Evolutionary conservation across 1,140 invertebrate genomes (phyloP), one percentile per base, ranked within the genome.

Genomic region (Scylla paramamosain): DNA sequence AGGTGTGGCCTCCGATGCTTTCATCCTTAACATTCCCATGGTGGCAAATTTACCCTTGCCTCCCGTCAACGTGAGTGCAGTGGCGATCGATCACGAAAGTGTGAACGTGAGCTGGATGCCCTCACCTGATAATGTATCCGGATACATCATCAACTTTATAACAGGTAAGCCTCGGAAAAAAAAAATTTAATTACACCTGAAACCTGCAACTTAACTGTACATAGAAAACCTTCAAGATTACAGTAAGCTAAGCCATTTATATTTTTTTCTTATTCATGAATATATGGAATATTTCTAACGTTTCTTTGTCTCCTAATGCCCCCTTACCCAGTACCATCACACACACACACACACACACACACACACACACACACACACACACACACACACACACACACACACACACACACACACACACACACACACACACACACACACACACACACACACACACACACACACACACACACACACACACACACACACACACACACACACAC

Each of bases 1-100:
- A 10, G 94, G 94, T 2, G 94, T 95, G 82, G 94, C 90, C n/a
- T 95, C 94, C 4, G 94, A 95, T 25, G 94, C 32, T 7, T 90
- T 92, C 82, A 28, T 87, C 12, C 94, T 95, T 0, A 95, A n/a
- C 4, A 84, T 95, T 16, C 8, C 86, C 82, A 45, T 87, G 28
- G 39, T 82, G 16, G 14, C 32, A 10, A 59, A 92, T 82, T 87
- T 95, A 82, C 94, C 94, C 46, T 8, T n/a, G n/a, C 45, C 91
- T 6, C 90, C 94, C 14, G 29, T 87, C 25, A 39, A 95, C 46
- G 28, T 95, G 28, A 46, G n/a, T 12, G 89, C 87, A 25, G 52
- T 31, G 6, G 46, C 59, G 8, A 39, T 48, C 39, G 32, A 39
- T 25, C n/a, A 39, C 12, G 14, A 84, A 14, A n/a, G 8, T 39